Evolutionary conservation across 2,888 invertebrate genomes (phyloP).

Genomic region (Napeogenes sylphis): DNA sequence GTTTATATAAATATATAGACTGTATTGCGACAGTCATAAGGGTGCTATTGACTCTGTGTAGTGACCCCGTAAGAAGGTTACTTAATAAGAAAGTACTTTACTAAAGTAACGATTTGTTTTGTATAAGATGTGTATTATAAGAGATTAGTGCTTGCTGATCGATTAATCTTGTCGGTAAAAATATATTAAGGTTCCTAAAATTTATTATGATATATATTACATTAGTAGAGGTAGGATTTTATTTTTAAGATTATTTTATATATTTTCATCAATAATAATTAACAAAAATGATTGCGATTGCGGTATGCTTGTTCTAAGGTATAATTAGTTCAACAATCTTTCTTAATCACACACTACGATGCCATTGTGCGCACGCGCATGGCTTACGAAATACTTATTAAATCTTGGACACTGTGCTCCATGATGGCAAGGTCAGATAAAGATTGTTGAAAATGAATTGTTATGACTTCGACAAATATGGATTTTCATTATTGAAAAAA

Average conservation of each 20-base stretch:
- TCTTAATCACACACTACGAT: background rate
- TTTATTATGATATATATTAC: background rate
- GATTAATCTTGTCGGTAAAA: no score
- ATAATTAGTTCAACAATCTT: constrained; percentile 4
- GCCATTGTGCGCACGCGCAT: constrained; percentile 1
- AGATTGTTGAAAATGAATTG: background rate
- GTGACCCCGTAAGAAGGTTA: background rate
- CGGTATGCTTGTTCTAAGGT: background rate
- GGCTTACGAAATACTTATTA: constrained; percentile 2
- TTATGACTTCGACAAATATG: background rate
- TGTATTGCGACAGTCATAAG: background rate
- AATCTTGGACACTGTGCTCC: background rate
- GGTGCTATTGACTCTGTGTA: background rate
- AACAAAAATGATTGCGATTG: background rate
- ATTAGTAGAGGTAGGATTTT: background rate
- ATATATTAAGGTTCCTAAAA: no score
- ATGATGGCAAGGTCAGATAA: background rate
- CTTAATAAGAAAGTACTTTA: background rate
- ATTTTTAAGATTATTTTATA: background rate
- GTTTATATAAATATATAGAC: constrained; percentile 7
- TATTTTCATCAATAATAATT: background rate
- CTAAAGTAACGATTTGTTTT: background rate
- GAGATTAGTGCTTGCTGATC: no score
- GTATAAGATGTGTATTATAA: no score
- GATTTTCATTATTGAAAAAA: no score